These are phyloP conservation scores for Serrognathus titanus DNA, from an alignment of 2,888 invertebrate species.

Conservation along the genomic window DNA sequence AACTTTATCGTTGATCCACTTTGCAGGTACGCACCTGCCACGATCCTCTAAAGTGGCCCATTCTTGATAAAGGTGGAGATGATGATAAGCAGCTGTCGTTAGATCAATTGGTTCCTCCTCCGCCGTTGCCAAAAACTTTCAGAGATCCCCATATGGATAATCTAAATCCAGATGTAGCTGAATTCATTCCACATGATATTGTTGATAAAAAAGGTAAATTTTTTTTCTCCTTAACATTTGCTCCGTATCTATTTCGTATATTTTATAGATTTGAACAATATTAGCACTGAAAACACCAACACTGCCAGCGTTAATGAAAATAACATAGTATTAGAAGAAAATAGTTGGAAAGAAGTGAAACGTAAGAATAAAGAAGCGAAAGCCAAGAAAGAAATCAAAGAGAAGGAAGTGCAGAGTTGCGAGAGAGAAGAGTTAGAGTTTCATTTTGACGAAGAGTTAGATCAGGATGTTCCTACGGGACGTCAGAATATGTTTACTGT, in stretches of 20 bases:
- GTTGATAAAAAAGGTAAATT: constrained; percentile 8
- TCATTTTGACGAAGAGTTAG: constrained; percentile 95
- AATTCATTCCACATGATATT: constrained; percentile 64
- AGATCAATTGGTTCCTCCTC: constrained; percentile 68
- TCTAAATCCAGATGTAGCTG: constrained; percentile 82
- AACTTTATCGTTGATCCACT: background rate
- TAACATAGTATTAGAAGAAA: constrained; percentile 9
- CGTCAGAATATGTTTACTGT: constrained; percentile 80
- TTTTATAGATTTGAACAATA: no score
- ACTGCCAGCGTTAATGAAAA: background rate
- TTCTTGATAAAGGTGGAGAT: constrained; percentile 56
- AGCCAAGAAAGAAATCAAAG: constrained; percentile 35
- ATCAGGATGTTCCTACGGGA: constrained; percentile 68
- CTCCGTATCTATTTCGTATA: no score
- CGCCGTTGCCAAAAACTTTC: constrained; percentile 65
- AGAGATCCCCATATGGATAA: constrained; percentile 53
- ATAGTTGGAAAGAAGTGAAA: constrained; percentile 58
- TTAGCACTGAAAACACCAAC: no score
- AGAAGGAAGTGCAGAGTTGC: constrained; percentile 27
- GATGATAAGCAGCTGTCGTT: constrained; percentile 46
- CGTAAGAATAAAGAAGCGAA: constrained; percentile 43
- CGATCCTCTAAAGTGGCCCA: constrained; percentile 87
- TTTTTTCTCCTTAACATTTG: no score
- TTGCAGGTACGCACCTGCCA: constrained; percentile 75
- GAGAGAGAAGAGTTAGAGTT: constrained; percentile 86